Conservation (phyloP, 2,113 vertebrate species). For the Otis tarda region DNA sequence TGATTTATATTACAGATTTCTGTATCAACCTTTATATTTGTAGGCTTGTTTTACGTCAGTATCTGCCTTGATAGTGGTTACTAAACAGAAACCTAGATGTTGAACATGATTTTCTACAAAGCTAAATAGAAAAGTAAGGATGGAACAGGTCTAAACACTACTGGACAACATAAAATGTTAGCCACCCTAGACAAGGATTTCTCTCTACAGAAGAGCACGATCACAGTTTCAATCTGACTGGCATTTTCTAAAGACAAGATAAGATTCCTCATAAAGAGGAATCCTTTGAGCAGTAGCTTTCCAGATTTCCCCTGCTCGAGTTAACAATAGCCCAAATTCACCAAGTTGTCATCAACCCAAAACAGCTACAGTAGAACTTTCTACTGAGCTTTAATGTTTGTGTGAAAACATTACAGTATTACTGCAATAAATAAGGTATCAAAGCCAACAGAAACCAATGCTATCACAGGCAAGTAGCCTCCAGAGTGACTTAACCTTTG, state of each 20-base stretch:
- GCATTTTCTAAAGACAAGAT: not conserved
- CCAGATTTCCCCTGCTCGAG: not conserved
- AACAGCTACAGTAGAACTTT: not conserved
- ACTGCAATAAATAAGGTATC: not conserved
- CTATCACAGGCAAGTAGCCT: slow-evolving; percentile 13
- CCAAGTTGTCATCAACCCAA: not conserved
- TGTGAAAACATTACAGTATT: not conserved
- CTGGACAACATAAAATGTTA: not conserved
- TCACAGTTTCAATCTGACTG: not conserved
- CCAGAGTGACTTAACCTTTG: slow-evolving; percentile 34
- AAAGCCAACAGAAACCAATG: slow-evolving; percentile 5
- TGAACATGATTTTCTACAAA: not conserved
- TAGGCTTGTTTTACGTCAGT: not conserved
- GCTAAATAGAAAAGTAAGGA: not conserved
- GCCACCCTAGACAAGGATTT: not conserved
- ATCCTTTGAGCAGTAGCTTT: too few relatives aligned
- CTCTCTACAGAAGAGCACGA: not conserved
- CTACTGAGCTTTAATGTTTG: not conserved
- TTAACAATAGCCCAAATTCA: not conserved
- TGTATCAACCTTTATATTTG: not conserved
- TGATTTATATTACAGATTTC: not conserved
- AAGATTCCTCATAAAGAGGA: not conserved
- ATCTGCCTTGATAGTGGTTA: not conserved
- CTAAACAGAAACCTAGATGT: not conserved
- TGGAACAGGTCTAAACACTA: not conserved